Percentiles rank a stretch among this genome's conserved stretches.
Evolutionary conservation across 2,888 invertebrate species (phyloP).

Genomic region (Epirrita christyi): DNA sequence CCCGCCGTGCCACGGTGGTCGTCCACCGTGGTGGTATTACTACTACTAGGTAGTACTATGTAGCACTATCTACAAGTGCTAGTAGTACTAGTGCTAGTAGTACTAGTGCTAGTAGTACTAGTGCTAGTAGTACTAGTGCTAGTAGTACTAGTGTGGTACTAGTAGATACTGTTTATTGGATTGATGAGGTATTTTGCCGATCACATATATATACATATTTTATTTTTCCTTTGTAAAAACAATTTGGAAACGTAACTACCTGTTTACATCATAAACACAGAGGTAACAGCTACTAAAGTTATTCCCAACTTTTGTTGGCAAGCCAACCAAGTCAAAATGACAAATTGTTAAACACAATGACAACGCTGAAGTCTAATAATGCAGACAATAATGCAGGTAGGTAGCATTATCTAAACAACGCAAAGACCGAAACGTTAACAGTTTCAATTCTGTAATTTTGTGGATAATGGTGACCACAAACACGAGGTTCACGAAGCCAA

Average conservation of each 20-base stretch:
- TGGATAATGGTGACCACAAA: conserved; percentile 56
- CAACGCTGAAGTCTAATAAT: conserved; percentile 6
- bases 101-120: too few species aligned
- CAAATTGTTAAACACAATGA: conserved; percentile 20
- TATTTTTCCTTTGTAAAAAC: too few species aligned
- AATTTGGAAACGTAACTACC: conserved; percentile 13
- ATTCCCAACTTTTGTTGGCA: conserved; percentile 34
- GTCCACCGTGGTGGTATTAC: too few species aligned
- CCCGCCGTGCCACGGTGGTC: too few species aligned
- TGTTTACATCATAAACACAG: conserved; percentile 22
- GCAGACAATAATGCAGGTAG: conserved; percentile 22
- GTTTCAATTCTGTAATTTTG: conserved; percentile 59
- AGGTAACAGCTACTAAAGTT: conserved; percentile 32
- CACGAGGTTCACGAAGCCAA: conserved; percentile 48
- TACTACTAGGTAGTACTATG: too few species aligned
- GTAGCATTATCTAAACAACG: conserved; percentile 48
- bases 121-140: too few species aligned
- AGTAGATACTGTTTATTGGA: too few species aligned
- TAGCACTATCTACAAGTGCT: too few species aligned
- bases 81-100: too few species aligned
- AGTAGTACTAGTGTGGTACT: too few species aligned
- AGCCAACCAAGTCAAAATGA: conserved; percentile 22
- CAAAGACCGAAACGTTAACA: conserved; percentile 48
- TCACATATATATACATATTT: too few species aligned
- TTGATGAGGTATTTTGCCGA: too few species aligned